Evolutionary conservation across 2,888 invertebrate genomes (phyloP), one percentile per base, ranked within the genome.

Genomic region (Oligia fasciuncula): DNA sequence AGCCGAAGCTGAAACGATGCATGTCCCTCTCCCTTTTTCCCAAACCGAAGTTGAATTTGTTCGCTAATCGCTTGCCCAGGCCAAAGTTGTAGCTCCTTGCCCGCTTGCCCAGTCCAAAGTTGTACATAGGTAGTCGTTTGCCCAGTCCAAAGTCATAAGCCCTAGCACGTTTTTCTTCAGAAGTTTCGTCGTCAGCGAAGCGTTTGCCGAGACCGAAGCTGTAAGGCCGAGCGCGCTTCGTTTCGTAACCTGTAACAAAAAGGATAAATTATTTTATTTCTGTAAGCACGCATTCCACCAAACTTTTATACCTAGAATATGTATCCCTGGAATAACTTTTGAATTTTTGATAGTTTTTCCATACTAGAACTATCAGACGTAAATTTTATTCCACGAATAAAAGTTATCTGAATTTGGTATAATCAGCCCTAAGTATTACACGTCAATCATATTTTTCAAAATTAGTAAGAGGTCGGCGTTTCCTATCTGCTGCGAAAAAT

Each of bases 171-270:
- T 96, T 96, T 72, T 96, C 95, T 85, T 96, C 95, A 1, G 90
- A 85, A 3, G 89, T 85, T 0, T 94, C 94, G 80, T 94, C 95
- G 40, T 94, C 94, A 19, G 91, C 92, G 83, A 97, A 96, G 19
- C 98, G 97, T 87, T 98, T 97, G 1, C 98, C 98, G n/a, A 98
- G 95, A 0, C 98, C 98, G 90, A 98, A 98, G 49, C 97, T 97
- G 94, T 98, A 98, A 0, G 97, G 97, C 46, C 97, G 97, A 51
- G 97, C 97, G 77, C 98, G 97, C 93, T 98, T 97, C 65, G 91
- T 90, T 87, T 95, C 95, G 79, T 94, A 95, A 57, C 90, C 97
- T 97, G 93, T 54, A 80, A 88, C 81, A 70, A 78, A 74, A 60
- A 51, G 19, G 9, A 67, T 54, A 62, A 2, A 46, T 40, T 4